These are phyloP conservation scores for Chrysogorgia sp. DNA, from an alignment of 92 coral and sea anemone genomes.

Conservation along the genomic window DNA sequence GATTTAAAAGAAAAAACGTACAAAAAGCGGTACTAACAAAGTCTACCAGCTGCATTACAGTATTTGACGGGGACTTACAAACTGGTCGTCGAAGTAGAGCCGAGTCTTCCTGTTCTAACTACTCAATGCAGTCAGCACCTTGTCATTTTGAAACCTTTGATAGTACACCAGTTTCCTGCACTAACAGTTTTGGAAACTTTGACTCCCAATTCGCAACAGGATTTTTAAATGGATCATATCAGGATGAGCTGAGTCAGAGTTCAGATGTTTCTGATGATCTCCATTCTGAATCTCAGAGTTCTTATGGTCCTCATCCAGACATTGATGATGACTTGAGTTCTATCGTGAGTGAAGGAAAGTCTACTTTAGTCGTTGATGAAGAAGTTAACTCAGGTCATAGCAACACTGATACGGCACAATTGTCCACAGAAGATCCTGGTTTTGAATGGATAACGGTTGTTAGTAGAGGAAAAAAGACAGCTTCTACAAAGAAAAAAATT, in stretches of 20 bases:
- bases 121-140: not conserved
- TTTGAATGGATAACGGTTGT: not conserved
- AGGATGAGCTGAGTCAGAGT: not conserved
- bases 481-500: not conserved
- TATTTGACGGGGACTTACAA: not conserved
- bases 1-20: not conserved
- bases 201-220: not conserved
- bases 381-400: not conserved
- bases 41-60: slow-evolving; percentile 1
- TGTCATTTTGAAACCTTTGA: not conserved
- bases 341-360: not conserved
- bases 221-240: not conserved
- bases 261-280: not conserved
- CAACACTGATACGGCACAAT: not conserved
- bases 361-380: not conserved
- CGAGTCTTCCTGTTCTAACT: not conserved
- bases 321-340: not conserved
- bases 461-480: not conserved
- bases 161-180: not conserved
- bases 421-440: slow-evolving; percentile 1
- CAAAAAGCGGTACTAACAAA: not conserved
- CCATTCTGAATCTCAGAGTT: not conserved
- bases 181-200: not conserved
- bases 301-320: not conserved
- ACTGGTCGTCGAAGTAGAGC: slow-evolving; percentile 15